A percentile compares a stretch with the other conserved stretches of the same genome.
These are phyloP conservation scores for Sphaerophoria rueppellii DNA, from an alignment of 2,888 invertebrate species.

Conservation along the genomic window DNA sequence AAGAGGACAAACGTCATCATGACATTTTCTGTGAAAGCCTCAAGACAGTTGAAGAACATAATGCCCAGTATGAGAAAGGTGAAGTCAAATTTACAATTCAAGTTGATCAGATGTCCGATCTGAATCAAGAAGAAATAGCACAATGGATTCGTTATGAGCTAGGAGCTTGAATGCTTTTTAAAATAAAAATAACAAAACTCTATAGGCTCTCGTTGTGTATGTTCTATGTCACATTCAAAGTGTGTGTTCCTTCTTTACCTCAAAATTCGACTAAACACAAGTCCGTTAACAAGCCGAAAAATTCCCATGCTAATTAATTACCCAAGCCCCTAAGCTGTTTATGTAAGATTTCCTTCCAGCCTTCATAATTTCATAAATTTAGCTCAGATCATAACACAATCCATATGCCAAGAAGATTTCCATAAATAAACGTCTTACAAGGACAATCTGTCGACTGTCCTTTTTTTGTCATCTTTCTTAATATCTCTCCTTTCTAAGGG, in stretches of 20 bases:
- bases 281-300: slow-evolving; percentile 36
- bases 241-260: background rate
- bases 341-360: slow-evolving; percentile 21
- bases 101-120: slow-evolving; percentile 7
- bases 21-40: background rate
- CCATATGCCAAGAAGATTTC: slow-evolving; percentile 33
- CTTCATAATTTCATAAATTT: slow-evolving; percentile 20
- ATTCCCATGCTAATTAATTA: slow-evolving; percentile 65
- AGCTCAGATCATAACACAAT: slow-evolving; percentile 22
- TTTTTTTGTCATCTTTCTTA: slow-evolving; percentile 16
- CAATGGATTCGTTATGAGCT: background rate
- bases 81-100: background rate
- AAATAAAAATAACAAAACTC: slow-evolving; percentile 18
- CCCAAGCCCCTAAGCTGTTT: slow-evolving; percentile 45
- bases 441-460: slow-evolving; percentile 45
- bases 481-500: background rate
- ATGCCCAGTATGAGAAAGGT: background rate
- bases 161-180: background rate
- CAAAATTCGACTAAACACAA: slow-evolving; percentile 1
- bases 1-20: slow-evolving; percentile 1
- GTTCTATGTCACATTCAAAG: slow-evolving; percentile 26
- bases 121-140: background rate
- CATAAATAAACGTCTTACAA: slow-evolving; percentile 41
- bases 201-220: background rate
- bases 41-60: background rate